A percentile compares a stretch with the other conserved stretches of the same genome.
phyloP scores from a whole-genome alignment of 2,113 vertebrate genomes.

The Progne subis region DNA sequence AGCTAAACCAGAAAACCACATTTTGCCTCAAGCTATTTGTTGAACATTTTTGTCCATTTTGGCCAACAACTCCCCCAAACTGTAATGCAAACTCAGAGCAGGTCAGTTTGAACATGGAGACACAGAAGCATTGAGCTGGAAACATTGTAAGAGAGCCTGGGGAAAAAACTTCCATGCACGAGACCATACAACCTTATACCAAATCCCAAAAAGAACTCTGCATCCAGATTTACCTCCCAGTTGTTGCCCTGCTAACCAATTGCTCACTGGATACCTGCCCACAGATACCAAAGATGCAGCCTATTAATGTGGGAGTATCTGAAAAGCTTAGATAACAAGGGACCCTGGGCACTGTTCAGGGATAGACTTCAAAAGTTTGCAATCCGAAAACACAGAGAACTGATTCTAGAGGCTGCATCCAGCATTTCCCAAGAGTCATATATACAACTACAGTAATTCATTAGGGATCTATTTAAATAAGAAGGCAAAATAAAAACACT shows the following conservation, averaged over 20 bases:
- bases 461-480: constrained; percentile 36
- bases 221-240: not conserved
- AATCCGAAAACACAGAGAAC: not conserved
- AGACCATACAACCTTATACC: not conserved
- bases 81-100: not conserved
- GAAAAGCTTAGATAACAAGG: not conserved
- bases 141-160: not conserved
- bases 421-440: not conserved
- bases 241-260: not conserved
- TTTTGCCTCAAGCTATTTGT: not conserved
- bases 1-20: not conserved
- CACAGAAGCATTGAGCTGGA: not conserved
- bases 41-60: not conserved
- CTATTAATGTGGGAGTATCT: not conserved
- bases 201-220: not conserved
- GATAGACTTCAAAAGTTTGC: not conserved
- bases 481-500: constrained; percentile 2
- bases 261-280: not conserved
- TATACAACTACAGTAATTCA: constrained; percentile 5
- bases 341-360: not conserved
- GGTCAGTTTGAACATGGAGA: not conserved
- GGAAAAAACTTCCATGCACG: not conserved
- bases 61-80: not conserved
- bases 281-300: not conserved
- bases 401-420: not conserved